Conservation (phyloP, 2,888 invertebrate genomes). For the Perithous albicinctus region DNA sequence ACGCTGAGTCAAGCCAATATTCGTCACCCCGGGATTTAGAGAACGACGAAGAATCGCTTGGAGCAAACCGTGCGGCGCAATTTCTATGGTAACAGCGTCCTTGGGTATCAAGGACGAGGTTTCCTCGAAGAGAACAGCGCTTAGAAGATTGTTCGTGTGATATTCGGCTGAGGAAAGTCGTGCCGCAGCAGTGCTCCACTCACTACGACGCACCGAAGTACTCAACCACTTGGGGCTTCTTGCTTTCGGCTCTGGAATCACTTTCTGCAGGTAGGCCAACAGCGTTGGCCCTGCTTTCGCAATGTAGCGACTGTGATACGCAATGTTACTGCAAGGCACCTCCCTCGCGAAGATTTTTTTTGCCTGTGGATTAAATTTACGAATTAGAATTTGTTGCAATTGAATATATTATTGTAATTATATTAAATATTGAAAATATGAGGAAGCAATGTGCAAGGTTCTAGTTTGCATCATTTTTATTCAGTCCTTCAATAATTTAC, state of each 20-base stretch:
- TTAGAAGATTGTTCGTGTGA: constrained; percentile 93
- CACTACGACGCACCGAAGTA: constrained; percentile 90
- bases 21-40: constrained; percentile 89
- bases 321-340: constrained; percentile 94
- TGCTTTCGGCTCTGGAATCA: constrained; percentile 88
- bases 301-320: constrained; percentile 95
- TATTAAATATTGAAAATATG: too few species aligned
- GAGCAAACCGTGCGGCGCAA: constrained; percentile 95
- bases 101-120: constrained; percentile 91
- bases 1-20: constrained; percentile 91
- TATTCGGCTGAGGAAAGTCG: constrained; percentile 93
- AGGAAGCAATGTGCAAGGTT: too few species aligned
- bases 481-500: too few species aligned
- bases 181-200: constrained; percentile 90
- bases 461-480: too few species aligned
- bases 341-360: constrained; percentile 93
- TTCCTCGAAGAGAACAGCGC: constrained; percentile 91
- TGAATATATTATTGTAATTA: too few species aligned
- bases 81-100: constrained; percentile 94
- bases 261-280: constrained; percentile 87
- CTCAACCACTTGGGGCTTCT: constrained; percentile 94
- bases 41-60: constrained; percentile 94
- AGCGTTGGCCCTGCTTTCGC: constrained; percentile 89
- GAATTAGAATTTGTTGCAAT: background rate
- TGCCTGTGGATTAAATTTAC: constrained; percentile 81